Percentiles rank a stretch among this genome's conserved stretches.
Evolutionary conservation across 2,888 invertebrate genomes (phyloP).

Genomic region (Cheilosia scutellata): DNA sequence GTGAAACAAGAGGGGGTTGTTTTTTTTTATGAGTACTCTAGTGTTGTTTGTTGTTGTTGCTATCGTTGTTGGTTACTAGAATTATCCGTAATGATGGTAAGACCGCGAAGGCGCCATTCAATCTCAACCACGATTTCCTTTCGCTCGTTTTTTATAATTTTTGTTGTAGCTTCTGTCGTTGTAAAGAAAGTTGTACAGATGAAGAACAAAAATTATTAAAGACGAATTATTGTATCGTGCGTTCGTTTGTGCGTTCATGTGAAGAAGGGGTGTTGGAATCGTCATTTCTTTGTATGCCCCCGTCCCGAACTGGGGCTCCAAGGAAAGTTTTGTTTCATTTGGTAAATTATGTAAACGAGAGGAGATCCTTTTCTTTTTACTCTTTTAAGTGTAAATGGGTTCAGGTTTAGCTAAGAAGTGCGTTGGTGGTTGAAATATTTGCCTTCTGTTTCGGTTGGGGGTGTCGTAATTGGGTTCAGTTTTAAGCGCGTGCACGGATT

Average conservation of each 20-base stretch:
- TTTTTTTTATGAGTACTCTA: conserved; percentile 32
- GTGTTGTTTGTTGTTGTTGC: conserved; percentile 65
- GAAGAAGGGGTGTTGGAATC: conserved; percentile 64
- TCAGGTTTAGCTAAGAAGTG: conserved; percentile 6
- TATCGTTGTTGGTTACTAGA: conserved; percentile 65
- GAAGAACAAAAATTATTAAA: conserved; percentile 65
- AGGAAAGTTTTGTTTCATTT: conserved; percentile 57
- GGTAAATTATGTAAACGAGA: not conserved
- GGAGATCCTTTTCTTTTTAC: conserved; percentile 25
- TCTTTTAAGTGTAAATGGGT: conserved; percentile 46
- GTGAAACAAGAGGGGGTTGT: conserved; percentile 64
- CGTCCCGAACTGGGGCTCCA: not conserved
- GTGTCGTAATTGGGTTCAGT: conserved; percentile 25
- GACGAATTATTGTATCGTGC: conserved; percentile 67
- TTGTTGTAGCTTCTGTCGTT: conserved; percentile 3
- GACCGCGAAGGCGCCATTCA: conserved; percentile 75
- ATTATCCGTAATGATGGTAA: conserved; percentile 75
- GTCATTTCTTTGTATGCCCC: conserved; percentile 12
- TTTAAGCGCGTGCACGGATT: conserved; percentile 33
- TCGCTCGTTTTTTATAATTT: conserved; percentile 45
- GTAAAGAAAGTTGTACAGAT: conserved; percentile 3
- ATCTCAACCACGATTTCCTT: conserved; percentile 72
- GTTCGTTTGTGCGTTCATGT: conserved; percentile 68
- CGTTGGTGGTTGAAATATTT: conserved; percentile 37
- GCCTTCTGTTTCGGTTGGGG: not conserved